Percentiles rank a stretch among this genome's conserved stretches.
These are phyloP conservation scores for human (Homo sapiens) DNA, from an alignment of 2,113 vertebrate species.

Conservation along the genomic window GRCh38 chr19:17163001-17163500, in stretches of 20 bases:
- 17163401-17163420: no score
- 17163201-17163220: neutral
- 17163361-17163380: neutral
- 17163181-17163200: neutral
- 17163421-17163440: no score
- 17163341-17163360: neutral
- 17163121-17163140: conserved; percentile 83
- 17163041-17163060: conserved; percentile 99
- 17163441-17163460: no score
- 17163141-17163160: neutral
- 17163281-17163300: neutral
- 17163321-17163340: neutral
- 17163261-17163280: neutral
- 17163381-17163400: no score
- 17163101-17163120: conserved; percentile 98
- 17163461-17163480: no score
- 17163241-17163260: neutral
- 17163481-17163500: no score
- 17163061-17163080: conserved; percentile 99
- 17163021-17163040: conserved; percentile 98
- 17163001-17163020: conserved; percentile 97
- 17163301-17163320: neutral
- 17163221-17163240: neutral
- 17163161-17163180: neutral
- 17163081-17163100: conserved; percentile 99